Conservation (phyloP, 2,888 invertebrate species). For the Tromatobia lineatoria region DNA sequence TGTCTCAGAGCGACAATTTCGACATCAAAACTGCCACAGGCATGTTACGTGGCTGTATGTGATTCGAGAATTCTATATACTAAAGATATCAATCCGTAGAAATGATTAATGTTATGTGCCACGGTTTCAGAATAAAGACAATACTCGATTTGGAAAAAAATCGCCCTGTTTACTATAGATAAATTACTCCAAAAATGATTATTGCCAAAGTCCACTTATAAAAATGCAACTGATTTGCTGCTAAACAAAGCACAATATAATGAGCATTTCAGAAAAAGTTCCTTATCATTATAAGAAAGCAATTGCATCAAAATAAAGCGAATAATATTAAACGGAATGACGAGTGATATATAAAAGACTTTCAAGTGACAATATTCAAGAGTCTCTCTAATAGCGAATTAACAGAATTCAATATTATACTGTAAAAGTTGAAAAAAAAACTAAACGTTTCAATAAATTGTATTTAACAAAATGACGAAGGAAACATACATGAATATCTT, state of each 20-base stretch:
- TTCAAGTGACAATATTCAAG: too few relatives aligned
- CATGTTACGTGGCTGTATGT: constrained; percentile 4
- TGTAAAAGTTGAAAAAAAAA: too few relatives aligned
- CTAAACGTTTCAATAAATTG: too few relatives aligned
- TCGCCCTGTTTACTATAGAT: not conserved
- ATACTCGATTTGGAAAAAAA: not conserved
- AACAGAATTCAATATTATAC: too few relatives aligned
- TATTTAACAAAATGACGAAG: too few relatives aligned
- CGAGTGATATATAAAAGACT: too few relatives aligned
- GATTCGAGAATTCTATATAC: constrained; percentile 34
- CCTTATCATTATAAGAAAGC: not conserved
- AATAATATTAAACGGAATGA: not conserved
- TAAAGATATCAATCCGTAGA: constrained; percentile 23
- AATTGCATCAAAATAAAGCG: not conserved
- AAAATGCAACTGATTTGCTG: not conserved
- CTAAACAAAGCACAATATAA: not conserved
- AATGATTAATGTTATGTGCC: not conserved
- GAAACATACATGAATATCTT: too few relatives aligned
- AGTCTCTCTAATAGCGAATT: too few relatives aligned
- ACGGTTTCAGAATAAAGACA: not conserved
- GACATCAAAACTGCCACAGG: constrained; percentile 23
- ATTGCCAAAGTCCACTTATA: not conserved
- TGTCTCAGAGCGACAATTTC: constrained; percentile 51
- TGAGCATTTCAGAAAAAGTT: not conserved
- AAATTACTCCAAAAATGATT: not conserved